A percentile compares a stretch with the other conserved stretches of the same genome.
These are phyloP conservation scores for Cricetomys ansorgei DNA, from an alignment of 2,113 vertebrate genomes.

Conservation along the genomic window DNA sequence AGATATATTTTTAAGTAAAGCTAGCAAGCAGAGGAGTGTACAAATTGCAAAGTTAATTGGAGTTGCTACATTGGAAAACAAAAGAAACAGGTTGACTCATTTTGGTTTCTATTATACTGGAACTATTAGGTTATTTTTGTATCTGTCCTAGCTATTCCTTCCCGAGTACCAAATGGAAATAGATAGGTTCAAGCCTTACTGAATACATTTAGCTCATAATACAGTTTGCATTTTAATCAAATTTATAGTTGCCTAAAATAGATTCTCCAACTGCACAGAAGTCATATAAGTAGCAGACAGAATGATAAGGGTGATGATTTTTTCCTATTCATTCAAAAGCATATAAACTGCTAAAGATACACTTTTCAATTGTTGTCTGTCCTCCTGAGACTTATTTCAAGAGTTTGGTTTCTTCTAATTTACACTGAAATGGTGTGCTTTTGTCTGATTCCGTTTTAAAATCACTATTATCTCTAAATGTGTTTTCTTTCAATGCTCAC, in stretches of 20 bases:
- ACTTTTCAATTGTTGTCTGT: slow-evolving; percentile 66
- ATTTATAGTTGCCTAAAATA: slow-evolving; percentile 73
- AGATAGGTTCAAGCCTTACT: slow-evolving; percentile 40
- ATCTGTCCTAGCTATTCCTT: slow-evolving; percentile 57
- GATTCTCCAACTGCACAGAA: slow-evolving; percentile 55
- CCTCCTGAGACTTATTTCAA: slow-evolving; percentile 52
- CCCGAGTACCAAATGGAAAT: slow-evolving; percentile 57
- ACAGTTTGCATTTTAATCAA: slow-evolving; percentile 75
- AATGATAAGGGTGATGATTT: slow-evolving; percentile 37
- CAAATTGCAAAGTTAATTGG: slow-evolving; percentile 60
- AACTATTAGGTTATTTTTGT: slow-evolving; percentile 57
- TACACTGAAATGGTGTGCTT: slow-evolving; percentile 66
- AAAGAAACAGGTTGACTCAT: slow-evolving; percentile 69
- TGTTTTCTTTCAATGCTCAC: slow-evolving; percentile 18
- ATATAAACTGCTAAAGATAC: slow-evolving; percentile 66
- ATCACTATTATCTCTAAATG: slow-evolving; percentile 65
- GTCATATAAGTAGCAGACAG: slow-evolving; percentile 58
- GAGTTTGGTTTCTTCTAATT: slow-evolving; percentile 51
- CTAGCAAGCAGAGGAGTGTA: slow-evolving; percentile 26
- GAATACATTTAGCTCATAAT: slow-evolving; percentile 63
- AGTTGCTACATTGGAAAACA: slow-evolving; percentile 68
- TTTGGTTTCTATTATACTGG: slow-evolving; percentile 59
- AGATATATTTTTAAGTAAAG: background rate
- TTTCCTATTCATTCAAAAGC: slow-evolving; percentile 54
- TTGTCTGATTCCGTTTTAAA: slow-evolving; percentile 60